Base-by-base conservation (phyloP, 1,140 invertebrate genomes). In the Formica exsecta region DNA sequence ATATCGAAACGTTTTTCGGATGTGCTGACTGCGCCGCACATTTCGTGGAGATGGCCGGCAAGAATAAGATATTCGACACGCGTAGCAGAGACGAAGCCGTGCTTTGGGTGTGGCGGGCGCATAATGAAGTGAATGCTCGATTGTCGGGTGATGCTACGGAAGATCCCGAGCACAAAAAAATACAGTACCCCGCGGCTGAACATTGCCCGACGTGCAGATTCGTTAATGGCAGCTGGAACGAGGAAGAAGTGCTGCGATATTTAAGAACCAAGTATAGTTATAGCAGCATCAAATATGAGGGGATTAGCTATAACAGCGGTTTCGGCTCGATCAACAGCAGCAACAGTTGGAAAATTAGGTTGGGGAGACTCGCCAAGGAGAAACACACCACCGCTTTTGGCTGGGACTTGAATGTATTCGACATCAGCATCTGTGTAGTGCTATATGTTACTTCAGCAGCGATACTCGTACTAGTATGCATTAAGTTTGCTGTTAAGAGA, bases 31-130 rank as follows among this genome's bases (percentile, higher is more conserved):
- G 99, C 93, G 96, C 97, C 3, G 93, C 97, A 87, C 98, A 99
- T 95, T 99, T 99, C 92, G 94, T 97, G 84, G 93, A 96, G 86
- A 99, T 99, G 98, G 97, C 98, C 41, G 92, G 96, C 36, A 93
- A 95, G 88, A 96, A 97, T 71, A 96, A 97, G 89, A 95, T 98
- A 75, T 96, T 96, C 86, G 96, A 97, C 85, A 97, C 99, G 0
- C 94, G 95, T 32, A 96, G 96, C 62, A 95, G 96, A 84, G 96
- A 98, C 70, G 97, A 98, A 65, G 96, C 97, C 25, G 96, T 99
- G 0, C 91, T 99, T 8, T 99, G 99, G 98, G 94, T 99, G 3
- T 99, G 99, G 99, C 96, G 96, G 75, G 97, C 98, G 1, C 99
- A 99, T 92, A 99, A 99, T 95, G 97, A 97, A 94, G 99, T 98